A percentile compares a stretch with the other conserved stretches of the same genome.
phyloP scores from a whole-genome alignment of 2,113 vertebrate species.

The Oxyura jamaicensis region DNA sequence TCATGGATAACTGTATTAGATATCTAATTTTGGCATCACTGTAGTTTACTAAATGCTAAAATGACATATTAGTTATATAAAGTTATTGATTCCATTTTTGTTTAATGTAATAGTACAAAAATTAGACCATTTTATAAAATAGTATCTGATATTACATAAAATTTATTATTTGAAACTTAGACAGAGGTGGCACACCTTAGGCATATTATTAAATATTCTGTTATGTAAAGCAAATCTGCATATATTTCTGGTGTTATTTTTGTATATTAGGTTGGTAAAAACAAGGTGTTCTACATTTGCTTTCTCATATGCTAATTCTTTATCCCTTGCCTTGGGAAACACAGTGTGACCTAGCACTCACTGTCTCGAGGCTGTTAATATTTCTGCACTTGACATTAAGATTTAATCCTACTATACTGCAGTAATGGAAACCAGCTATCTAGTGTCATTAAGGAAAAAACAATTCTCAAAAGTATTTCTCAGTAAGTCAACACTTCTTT shows the following conservation, averaged over 20 bases:
- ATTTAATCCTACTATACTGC: neutral
- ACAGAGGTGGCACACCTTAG: neutral
- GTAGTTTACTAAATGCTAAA: neutral
- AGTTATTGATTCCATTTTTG: neutral
- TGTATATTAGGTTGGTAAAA: neutral
- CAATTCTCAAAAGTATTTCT: neutral
- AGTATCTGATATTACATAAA: neutral
- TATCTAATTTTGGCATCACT: neutral
- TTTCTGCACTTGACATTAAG: neutral
- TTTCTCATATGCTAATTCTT: neutral
- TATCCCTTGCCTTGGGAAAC: neutral
- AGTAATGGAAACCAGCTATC: neutral
- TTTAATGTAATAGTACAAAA: neutral
- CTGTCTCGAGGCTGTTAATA: neutral
- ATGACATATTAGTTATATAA: neutral
- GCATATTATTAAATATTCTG: neutral
- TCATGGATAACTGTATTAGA: neutral
- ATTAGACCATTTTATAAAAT: neutral
- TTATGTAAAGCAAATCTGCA: neutral
- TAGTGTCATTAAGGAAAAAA: neutral
- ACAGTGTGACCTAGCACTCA: neutral
- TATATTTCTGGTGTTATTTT: neutral
- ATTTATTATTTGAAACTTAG: neutral
- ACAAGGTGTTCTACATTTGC: neutral
- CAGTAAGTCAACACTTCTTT: neutral